These are phyloP conservation scores for Dasysyrphus tricinctus DNA, from an alignment of 2,888 invertebrate genomes.

Conservation along the genomic window DNA sequence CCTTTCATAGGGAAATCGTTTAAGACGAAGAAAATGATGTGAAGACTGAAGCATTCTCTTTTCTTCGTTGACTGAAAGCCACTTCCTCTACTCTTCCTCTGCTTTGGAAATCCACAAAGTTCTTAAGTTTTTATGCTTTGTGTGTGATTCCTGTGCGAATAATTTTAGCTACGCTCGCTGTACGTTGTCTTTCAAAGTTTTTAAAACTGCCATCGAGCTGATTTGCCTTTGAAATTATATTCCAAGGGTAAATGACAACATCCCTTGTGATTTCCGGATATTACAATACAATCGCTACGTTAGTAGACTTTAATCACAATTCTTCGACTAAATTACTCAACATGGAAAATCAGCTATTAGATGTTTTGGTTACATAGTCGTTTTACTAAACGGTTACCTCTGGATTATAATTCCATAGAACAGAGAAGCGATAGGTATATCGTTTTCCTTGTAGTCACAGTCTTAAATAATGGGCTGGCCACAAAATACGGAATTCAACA, in stretches of 20 bases:
- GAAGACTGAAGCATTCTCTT: constrained; percentile 23
- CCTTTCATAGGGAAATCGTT: constrained; percentile 70
- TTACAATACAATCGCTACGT: constrained; percentile 50
- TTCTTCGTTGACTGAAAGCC: constrained; percentile 13
- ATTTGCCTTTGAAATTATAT: constrained; percentile 28
- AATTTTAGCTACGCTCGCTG: constrained; percentile 22
- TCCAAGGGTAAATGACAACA: constrained; percentile 5
- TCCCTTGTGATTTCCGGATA: constrained; percentile 28
- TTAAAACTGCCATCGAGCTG: constrained; percentile 42
- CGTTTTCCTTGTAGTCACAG: too few relatives aligned
- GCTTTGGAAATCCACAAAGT: constrained; percentile 54
- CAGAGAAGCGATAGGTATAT: too few relatives aligned
- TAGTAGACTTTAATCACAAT: not conserved
- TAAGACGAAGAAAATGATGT: constrained; percentile 36
- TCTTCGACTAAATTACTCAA: not conserved
- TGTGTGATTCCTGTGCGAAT: constrained; percentile 40
- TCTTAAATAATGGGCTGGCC: too few relatives aligned
- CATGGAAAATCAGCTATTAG: too few relatives aligned
- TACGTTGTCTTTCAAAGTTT: constrained; percentile 60
- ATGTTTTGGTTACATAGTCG: too few relatives aligned
- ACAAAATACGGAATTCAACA: too few relatives aligned
- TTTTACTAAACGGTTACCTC: too few relatives aligned
- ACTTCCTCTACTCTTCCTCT: not conserved
- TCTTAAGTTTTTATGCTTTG: constrained; percentile 54
- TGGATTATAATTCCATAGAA: too few relatives aligned